Evolutionary conservation across 2,797 vertebrate species (phyloP), one percentile per base, ranked within the genome.

Genomic region (Microctenopoma steveboyesi): DNA sequence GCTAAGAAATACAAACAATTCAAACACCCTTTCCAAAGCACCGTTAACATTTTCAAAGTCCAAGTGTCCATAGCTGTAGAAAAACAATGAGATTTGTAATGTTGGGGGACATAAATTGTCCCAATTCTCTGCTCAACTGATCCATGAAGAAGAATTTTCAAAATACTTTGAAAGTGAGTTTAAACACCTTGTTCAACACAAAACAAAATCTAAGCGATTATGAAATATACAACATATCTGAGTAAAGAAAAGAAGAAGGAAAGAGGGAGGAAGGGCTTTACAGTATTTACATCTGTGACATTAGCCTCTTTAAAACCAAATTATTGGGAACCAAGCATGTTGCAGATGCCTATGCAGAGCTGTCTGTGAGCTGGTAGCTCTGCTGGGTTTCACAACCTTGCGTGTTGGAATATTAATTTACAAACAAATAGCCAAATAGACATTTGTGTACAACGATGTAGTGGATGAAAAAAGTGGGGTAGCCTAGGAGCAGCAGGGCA

Each of bases 1-100:
- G 69, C 88, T 89, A 83, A 87, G 70, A 89, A 92, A 86, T 93
- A 92, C 87, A 92, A 93, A 93, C 77, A 87, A 84, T 89, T 79
- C 78, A 92, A 91, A 90, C 76, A 86, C 82, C 77, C 42, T 80
- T 76, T 86, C 69, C 66, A 82, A 89, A 90, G 87, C 84, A 89
- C 74, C 81, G 76, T 75, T 57, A 47, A 53, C 55, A 75, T 73
- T 64, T 72, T 25, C 56, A 52, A 37, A 66, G 54, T 74, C 70
- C 76, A 58, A 54, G 47, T 56, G 45, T 76, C 73, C 45, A 63
- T 65, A 54, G 79, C 64, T 1, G 28, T 71, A 78, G 11, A 86
- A 86, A 81, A 87, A 76, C 18, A 67, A 66, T 28, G 33, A 52
- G 28, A 63, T 53, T 35, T 51, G 62, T 39, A 14, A 40, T 40